A percentile compares a stretch with the other conserved stretches of the same genome.
Conservation (phyloP, 2,113 vertebrate genomes). For the Misgurnus mizolepis region DNA sequence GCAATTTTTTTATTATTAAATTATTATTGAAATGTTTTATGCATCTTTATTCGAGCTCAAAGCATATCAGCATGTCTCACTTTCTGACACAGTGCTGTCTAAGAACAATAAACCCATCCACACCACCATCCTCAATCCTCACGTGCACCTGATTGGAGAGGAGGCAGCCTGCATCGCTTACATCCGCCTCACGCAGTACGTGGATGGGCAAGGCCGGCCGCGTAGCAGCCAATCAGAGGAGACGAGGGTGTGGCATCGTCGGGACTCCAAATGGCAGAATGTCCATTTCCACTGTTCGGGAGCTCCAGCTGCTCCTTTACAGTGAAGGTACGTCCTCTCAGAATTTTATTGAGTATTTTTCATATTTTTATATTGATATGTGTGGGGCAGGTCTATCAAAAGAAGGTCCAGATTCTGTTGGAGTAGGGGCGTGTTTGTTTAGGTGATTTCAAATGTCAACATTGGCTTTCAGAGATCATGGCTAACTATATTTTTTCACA, state of each 20-base stretch:
- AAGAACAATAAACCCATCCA: conserved; percentile 98
- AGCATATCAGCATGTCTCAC: neutral
- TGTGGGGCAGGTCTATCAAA: too few relatives aligned
- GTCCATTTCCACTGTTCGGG: conserved; percentile 98
- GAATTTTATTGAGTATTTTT: too few relatives aligned
- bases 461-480: neutral
- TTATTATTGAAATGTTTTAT: too few relatives aligned
- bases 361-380: too few relatives aligned
- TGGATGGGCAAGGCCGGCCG: conserved; percentile 89
- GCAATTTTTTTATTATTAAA: too few relatives aligned
- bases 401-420: too few relatives aligned
- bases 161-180: conserved; percentile 97
- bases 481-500: conserved; percentile 51
- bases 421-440: too few relatives aligned
- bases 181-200: conserved; percentile 94
- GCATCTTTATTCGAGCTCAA: too few relatives aligned
- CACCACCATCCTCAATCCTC: conserved; percentile 96
- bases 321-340: conserved; percentile 81
- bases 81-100: conserved; percentile 79
- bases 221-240: conserved; percentile 96
- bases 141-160: conserved; percentile 94
- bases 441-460: too few relatives aligned
- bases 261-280: conserved; percentile 96
- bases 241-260: conserved; percentile 95
- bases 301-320: conserved; percentile 89